Evolutionary conservation across 30 jellyfish, hydroid and myxozoan species (phyloP).

Genomic region (Chrysaora quinquecirrha): DNA sequence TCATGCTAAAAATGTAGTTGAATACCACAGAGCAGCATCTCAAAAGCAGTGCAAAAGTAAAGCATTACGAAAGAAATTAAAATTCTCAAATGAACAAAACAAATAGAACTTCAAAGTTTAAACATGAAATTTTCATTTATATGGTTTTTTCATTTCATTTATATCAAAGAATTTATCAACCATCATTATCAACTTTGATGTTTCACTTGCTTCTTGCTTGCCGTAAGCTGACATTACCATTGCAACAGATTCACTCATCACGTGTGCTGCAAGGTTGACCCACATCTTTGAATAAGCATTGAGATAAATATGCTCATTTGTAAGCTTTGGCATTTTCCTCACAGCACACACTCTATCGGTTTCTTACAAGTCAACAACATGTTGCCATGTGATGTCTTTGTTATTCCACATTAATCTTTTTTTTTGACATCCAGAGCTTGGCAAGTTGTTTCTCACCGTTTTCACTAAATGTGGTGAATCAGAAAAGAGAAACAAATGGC

Average conservation of each 20-base stretch:
- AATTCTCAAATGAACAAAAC: too few relatives aligned
- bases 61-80: too few relatives aligned
- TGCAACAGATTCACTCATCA: too few relatives aligned
- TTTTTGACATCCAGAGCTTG: conserved; percentile 41
- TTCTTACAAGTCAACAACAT: conserved; percentile 37
- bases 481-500: conserved; percentile 34
- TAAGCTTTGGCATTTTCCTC: conserved; percentile 15
- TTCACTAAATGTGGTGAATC: conserved; percentile 39
- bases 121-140: conserved; percentile 18
- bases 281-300: conserved; percentile 4
- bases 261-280: conserved; percentile 3
- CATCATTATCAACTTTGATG: neutral
- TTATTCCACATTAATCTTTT: conserved; percentile 43
- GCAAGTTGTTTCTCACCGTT: conserved; percentile 36
- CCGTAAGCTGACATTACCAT: neutral
- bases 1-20: too few relatives aligned
- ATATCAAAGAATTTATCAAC: neutral
- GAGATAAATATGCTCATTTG: neutral
- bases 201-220: neutral
- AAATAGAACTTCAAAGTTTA: too few relatives aligned
- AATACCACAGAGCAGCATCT: too few relatives aligned
- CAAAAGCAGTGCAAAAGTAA: too few relatives aligned
- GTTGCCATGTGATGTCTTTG: conserved; percentile 24
- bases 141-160: conserved; percentile 22
- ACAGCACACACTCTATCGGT: conserved; percentile 24